A percentile compares a stretch with the other conserved stretches of the same genome.
Evolutionary conservation across 2,888 invertebrate species (phyloP).

Genomic region (Drosophila prolongata): DNA sequence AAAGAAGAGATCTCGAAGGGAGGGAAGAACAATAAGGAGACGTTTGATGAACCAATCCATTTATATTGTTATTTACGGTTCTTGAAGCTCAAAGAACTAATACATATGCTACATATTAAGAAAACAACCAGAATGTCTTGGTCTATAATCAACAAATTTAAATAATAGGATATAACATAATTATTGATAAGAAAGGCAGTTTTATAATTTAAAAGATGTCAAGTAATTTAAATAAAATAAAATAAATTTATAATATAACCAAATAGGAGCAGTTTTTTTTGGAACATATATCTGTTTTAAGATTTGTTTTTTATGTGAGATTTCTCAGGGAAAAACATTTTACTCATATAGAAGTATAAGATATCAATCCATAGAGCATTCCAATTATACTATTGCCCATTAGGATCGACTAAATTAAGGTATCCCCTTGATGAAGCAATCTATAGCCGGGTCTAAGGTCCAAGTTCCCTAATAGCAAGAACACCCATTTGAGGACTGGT

Average conservation of each 20-base stretch:
- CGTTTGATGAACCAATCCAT: conserved; percentile 17
- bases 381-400: conserved; percentile 6
- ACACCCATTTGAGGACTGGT: background rate
- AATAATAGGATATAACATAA: too few species aligned
- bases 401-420: conserved; percentile 2
- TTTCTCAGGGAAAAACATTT: too few species aligned
- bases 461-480: conserved; percentile 24
- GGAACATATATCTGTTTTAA: too few species aligned
- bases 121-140: background rate
- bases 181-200: too few species aligned
- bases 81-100: background rate
- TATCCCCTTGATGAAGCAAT: background rate
- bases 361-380: background rate
- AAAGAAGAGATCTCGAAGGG: background rate
- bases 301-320: too few species aligned
- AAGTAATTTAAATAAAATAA: too few species aligned
- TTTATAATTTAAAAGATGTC: too few species aligned
- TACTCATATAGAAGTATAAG: too few species aligned
- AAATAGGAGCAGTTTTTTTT: too few species aligned
- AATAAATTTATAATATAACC: too few species aligned
- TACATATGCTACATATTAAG: background rate
- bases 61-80: conserved; percentile 1
- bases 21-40: conserved; percentile 9
- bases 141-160: too few species aligned
- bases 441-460: background rate